These are phyloP conservation scores for Athene cunicularia DNA, from an alignment of 2,113 vertebrate genomes.

Conservation along the genomic window DNA sequence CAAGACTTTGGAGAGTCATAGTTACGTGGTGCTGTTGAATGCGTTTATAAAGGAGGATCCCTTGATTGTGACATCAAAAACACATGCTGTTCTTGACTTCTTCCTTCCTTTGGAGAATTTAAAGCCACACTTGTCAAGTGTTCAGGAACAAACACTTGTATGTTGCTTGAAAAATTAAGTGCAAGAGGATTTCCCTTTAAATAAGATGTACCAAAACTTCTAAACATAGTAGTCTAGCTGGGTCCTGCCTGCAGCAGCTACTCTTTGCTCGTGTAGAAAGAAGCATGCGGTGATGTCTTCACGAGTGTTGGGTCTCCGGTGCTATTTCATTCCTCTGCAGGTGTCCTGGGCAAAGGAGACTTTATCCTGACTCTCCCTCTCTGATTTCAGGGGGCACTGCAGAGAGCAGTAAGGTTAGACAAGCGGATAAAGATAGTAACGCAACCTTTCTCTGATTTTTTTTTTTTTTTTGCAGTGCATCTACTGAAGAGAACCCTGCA, in stretches of 20 bases:
- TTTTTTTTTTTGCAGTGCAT: constrained; percentile 76
- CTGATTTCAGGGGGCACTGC: background rate
- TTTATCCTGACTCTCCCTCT: background rate
- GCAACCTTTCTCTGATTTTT: background rate
- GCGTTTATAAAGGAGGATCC: background rate
- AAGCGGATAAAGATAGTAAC: background rate
- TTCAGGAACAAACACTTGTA: background rate
- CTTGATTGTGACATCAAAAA: background rate
- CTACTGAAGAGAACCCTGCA: constrained; percentile 92
- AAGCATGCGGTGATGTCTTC: background rate
- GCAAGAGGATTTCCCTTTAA: background rate
- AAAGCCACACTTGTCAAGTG: background rate
- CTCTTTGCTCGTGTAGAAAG: background rate
- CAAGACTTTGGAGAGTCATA: background rate
- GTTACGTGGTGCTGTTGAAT: accelerated
- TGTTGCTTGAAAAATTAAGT: background rate
- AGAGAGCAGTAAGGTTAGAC: background rate
- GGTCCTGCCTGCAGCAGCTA: background rate
- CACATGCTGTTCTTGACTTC: background rate
- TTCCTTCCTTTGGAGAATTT: background rate
- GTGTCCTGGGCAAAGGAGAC: background rate
- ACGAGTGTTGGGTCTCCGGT: accelerated
- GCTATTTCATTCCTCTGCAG: background rate
- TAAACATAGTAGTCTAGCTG: background rate
- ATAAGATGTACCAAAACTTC: background rate